A percentile compares a stretch with the other conserved stretches of the same genome.
Evolutionary conservation across 2,113 vertebrate genomes (phyloP).

Genomic region (Muntiacus muntjak): DNA sequence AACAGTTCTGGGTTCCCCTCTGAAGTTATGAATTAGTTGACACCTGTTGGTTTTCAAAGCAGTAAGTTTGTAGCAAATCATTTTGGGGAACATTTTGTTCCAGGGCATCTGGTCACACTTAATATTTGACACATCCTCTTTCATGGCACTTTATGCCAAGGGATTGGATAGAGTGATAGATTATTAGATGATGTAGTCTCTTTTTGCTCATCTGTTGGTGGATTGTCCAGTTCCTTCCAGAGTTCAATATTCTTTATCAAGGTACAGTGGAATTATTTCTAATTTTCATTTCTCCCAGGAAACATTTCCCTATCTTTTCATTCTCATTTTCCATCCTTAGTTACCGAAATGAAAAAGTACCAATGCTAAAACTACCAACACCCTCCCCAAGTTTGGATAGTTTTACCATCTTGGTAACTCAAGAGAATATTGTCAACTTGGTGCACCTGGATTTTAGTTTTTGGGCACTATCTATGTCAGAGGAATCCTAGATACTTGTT

Average conservation of each 20-base stretch:
- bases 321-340: background rate
- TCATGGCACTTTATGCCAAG: background rate
- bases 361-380: background rate
- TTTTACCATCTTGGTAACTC: background rate
- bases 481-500: background rate
- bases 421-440: background rate
- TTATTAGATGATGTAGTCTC: background rate
- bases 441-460: background rate
- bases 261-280: background rate
- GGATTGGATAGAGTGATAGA: background rate
- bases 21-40: conserved; percentile 53
- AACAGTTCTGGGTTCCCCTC: conserved; percentile 53
- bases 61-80: conserved; percentile 18
- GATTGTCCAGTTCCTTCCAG: background rate
- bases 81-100: background rate
- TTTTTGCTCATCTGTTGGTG: background rate
- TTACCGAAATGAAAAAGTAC: background rate
- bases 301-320: background rate
- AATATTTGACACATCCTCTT: background rate
- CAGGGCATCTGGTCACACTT: background rate
- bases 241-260: background rate
- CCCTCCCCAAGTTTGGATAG: background rate
- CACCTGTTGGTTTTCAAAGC: conserved; percentile 60
- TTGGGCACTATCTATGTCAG: background rate
- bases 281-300: background rate